Evolutionary conservation across 2,888 invertebrate genomes (phyloP), one percentile per base, ranked within the genome.

Genomic region (Plagodis dolabraria): DNA sequence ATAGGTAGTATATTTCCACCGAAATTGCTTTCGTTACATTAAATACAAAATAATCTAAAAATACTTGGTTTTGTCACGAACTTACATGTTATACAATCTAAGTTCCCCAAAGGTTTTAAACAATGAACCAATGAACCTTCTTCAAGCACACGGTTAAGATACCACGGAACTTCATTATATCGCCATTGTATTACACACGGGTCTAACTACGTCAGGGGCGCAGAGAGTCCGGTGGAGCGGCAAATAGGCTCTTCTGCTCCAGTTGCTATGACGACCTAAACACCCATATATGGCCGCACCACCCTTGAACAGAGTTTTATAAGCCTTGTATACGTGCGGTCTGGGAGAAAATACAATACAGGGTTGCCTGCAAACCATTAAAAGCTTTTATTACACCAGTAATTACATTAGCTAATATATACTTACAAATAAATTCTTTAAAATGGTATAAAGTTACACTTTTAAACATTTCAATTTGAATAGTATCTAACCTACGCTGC

Each of bases 211-310:
- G 80, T 83, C 82, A 81, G 80, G 75, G 76, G 75, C 72, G 77
- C 74, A 81, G 77, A 83, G 85, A 79, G 80, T 72, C 77, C 87
- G 85, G 81, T 89, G 86, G 82, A 83, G 81, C 87, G 89, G 77
- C 65, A 86, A 89, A 90, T 87, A 80, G 86, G 86, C 83, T 81
- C 85, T 91, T 90, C 89, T 88, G 89, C 89, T 77, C 86, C 80
- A 86, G 79, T 89, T 85, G 78, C 74, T 70, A 73, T 77, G 71
- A 79, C 74, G 71, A 79, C 77, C 81, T 79, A 76, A 78, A 82
- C 82, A 85, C 72, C 78, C 83, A 82, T 82, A 40, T 10, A 40
- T 40, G 40, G 40, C 10, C 10, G 10, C 5, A 82, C 61, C 57
- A 60, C 52, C 60, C 53, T 46, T 47, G 22, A 47, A 36, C 49